Evolutionary conservation across 1,140 invertebrate genomes (phyloP).

Genomic region (Heliothis virescens): DNA sequence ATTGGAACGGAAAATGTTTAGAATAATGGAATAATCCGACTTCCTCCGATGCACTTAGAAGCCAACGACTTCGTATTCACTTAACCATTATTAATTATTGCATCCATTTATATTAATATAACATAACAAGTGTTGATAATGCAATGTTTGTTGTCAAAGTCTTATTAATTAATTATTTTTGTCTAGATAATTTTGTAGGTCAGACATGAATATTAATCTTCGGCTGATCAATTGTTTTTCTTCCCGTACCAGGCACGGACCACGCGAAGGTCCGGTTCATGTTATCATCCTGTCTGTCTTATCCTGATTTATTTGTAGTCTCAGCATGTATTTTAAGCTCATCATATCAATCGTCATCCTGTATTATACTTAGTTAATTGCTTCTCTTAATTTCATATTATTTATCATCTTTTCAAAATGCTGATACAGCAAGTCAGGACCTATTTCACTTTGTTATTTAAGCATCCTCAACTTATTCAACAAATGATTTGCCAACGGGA

Average conservation of each 20-base stretch:
- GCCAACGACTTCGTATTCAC: conserved; percentile 7
- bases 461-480: no score
- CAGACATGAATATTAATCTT: conserved; percentile 7
- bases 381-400: no score
- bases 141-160: conserved; percentile 2
- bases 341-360: no score
- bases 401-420: no score
- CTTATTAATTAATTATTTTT: conserved; percentile 37
- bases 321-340: no score
- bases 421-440: no score
- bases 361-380: no score
- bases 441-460: no score
- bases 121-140: conserved; percentile 13
- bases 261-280: no score
- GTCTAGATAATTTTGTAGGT: conserved; percentile 31
- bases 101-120: conserved; percentile 18
- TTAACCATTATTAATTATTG: conserved; percentile 1
- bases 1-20: background rate
- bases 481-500: no score
- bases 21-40: background rate
- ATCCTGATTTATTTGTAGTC: background rate
- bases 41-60: background rate
- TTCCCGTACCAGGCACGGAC: conserved; percentile 18
- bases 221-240: background rate
- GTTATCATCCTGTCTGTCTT: background rate